Base-by-base conservation (phyloP, 1,140 invertebrate genomes). In the Melanaphis sacchari region DNA sequence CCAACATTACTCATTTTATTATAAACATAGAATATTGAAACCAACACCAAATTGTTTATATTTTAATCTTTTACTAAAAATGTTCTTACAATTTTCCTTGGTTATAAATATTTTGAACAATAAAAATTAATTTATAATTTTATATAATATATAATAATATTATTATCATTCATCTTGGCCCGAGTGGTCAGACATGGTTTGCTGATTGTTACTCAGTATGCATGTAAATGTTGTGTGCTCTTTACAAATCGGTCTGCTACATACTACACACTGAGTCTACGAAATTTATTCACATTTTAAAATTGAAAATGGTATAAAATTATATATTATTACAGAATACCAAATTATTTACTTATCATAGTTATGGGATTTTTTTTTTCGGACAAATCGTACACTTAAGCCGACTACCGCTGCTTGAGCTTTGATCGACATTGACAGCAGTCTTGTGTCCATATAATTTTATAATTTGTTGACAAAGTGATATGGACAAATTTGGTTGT, bases 21-120 rank as follows among this genome's bases (percentile, higher is more conserved):
- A 84, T 84, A 84, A 40, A 87, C 84, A 87, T 43, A 87, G 41
- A 87, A 87, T n/a, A 87, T 87, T 87, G 84, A 87, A 87, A 43
- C 40, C 41, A 87, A 43, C 84, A 46, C 40, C 84, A 87, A 31
- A 43, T 87, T 46, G 24, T 87, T 43, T 43, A 43, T 43, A 87
- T 46, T 87, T 87, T 43, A 43, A 46, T 87, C 4, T n/a, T 87
- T 46, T 87, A 87, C 41, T 26, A 87, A 87, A 43, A 43, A 46
- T 87, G 41, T 87, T 46, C 5, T 46, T 46, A 87, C 43, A 87
- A 46, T 46, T 87, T 87, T 87, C 6, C 85, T 87, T 87, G 36
- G 36, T 87, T 87, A 46, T 87, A 46, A 87, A 46, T 87, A 87
- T 87, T 87, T 87, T 87, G 18, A 87, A 87, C 85, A 87, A 87